These are phyloP conservation scores for Formicarius rufipectus DNA, from an alignment of 2,113 vertebrate species.

Conservation along the genomic window DNA sequence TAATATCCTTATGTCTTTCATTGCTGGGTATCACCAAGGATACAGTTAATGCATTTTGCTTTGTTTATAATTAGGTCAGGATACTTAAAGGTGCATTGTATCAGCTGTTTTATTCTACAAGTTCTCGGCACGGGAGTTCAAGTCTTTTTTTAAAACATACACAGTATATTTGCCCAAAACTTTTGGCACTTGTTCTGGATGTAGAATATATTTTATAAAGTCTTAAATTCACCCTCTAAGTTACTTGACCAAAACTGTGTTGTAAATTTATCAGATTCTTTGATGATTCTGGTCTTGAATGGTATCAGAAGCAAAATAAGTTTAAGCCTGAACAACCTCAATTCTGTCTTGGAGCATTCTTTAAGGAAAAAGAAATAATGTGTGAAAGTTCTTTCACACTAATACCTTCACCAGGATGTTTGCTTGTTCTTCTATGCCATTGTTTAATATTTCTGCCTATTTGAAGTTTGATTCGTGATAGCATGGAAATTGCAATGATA, in stretches of 20 bases:
- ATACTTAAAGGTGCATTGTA: not conserved
- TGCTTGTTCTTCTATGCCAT: not conserved
- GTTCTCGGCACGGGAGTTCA: not conserved
- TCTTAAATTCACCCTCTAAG: not conserved
- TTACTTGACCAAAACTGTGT: not conserved
- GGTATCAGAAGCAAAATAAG: not conserved
- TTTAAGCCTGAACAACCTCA: not conserved
- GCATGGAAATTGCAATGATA: not conserved
- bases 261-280: not conserved
- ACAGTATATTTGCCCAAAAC: not conserved
- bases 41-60: slow-evolving; percentile 3
- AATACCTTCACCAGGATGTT: not conserved
- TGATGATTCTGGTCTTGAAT: not conserved
- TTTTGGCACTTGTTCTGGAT: not conserved
- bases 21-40: slow-evolving; percentile 22
- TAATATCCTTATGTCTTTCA: not conserved
- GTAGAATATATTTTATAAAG: not conserved
- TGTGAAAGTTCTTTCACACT: not conserved
- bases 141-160: not conserved
- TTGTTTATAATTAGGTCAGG: slow-evolving; percentile 1
- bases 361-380: not conserved
- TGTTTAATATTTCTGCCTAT: not conserved
- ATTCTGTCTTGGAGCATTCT: not conserved
- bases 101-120: not conserved
- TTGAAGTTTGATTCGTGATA: not conserved